Percentiles rank a stretch among this genome's conserved stretches.
phyloP scores from a whole-genome alignment of 2,888 invertebrate species.

The Corbicula japonica region DNA sequence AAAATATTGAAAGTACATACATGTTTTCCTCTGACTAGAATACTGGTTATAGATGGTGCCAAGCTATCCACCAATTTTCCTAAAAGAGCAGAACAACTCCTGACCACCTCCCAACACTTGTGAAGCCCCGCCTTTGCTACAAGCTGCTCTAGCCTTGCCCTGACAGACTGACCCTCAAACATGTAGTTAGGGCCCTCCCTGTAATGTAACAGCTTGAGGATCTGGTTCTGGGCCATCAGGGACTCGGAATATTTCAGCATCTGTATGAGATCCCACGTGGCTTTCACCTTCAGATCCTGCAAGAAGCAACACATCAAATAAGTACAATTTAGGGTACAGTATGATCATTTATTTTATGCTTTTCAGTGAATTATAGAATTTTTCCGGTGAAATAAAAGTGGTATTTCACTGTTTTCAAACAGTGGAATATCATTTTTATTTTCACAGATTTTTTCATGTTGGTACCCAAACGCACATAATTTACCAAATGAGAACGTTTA shows the following conservation, averaged over 20 bases:
- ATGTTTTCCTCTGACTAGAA: slow-evolving; percentile 99
- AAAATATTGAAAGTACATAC: slow-evolving; percentile 89
- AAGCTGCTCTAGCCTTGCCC: slow-evolving; percentile 86
- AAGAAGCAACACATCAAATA: too few relatives aligned
- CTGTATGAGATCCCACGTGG: slow-evolving; percentile 92
- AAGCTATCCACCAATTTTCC: slow-evolving; percentile 98
- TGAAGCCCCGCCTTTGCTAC: slow-evolving; percentile 85
- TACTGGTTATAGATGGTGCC: slow-evolving; percentile 98
- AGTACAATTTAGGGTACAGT: too few relatives aligned
- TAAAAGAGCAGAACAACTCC: slow-evolving; percentile 97
- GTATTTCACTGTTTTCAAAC: too few relatives aligned
- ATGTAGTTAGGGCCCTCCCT: slow-evolving; percentile 94
- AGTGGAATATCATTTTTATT: too few relatives aligned
- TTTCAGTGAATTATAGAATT: too few relatives aligned
- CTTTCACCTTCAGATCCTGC: slow-evolving; percentile 89
- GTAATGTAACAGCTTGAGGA: slow-evolving; percentile 93
- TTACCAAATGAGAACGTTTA: too few relatives aligned
- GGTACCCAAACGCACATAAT: too few relatives aligned
- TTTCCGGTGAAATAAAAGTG: too few relatives aligned
- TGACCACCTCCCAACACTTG: slow-evolving; percentile 91
- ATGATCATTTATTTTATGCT: too few relatives aligned
- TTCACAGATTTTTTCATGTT: too few relatives aligned
- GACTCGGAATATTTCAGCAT: slow-evolving; percentile 91
- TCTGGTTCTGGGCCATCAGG: slow-evolving; percentile 93
- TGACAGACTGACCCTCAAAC: slow-evolving; percentile 88